phyloP scores from a whole-genome alignment of 2,797 vertebrate genomes.

The Cynopterus sphinx region DNA sequence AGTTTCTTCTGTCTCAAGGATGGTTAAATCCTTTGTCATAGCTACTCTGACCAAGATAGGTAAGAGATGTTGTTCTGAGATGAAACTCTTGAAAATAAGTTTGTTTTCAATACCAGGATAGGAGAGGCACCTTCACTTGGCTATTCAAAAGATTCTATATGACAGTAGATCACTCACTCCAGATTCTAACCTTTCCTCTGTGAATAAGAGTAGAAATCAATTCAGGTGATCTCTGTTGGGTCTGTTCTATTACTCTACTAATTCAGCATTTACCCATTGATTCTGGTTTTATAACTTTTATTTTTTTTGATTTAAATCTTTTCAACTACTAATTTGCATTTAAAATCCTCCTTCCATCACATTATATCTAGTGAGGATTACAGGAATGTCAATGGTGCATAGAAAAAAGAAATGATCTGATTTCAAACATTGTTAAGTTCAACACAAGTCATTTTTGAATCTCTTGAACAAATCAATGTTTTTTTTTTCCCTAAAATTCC shows the following conservation, averaged over 20 bases:
- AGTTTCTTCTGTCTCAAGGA: neutral
- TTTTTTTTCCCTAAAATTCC: conserved; percentile 79
- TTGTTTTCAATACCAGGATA: neutral
- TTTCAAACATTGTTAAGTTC: conserved; percentile 36
- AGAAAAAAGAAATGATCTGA: neutral
- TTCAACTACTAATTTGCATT: neutral
- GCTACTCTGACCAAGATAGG: neutral
- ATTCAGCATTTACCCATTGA: neutral
- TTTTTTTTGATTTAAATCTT: neutral
- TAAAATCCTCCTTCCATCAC: neutral
- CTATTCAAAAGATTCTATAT: neutral
- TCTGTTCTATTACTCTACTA: neutral
- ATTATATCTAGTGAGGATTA: neutral
- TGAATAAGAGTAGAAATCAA: neutral
- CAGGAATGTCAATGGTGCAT: neutral
- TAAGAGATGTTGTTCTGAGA: neutral
- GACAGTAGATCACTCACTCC: neutral
- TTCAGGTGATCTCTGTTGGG: neutral
- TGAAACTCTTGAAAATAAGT: neutral
- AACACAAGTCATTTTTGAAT: conserved; percentile 43
- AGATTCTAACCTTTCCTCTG: neutral
- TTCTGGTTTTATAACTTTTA: neutral
- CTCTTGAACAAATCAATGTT: conserved; percentile 57
- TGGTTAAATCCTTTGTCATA: neutral
- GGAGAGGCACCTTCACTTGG: neutral